A percentile compares a stretch with the other conserved stretches of the same genome.
Conservation (phyloP, 2,888 invertebrate species). For the Tineola bisselliella region DNA sequence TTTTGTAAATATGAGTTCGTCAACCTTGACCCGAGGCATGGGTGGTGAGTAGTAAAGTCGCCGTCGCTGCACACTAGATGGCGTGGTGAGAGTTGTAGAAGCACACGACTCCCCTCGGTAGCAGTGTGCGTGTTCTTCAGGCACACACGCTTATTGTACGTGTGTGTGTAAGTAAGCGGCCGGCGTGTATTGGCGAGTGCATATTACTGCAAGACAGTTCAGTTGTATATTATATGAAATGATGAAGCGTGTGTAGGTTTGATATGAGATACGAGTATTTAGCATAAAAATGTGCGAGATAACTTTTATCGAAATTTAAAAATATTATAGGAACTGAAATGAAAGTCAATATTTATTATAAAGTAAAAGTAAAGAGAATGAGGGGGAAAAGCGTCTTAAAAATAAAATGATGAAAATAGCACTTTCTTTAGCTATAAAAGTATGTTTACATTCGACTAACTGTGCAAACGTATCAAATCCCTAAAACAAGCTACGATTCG, state of each 20-base stretch:
- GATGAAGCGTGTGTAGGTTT: no score
- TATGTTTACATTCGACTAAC: slow-evolving; percentile 5
- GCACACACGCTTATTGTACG: slow-evolving; percentile 28
- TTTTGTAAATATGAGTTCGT: slow-evolving; percentile 48
- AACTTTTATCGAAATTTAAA: no score
- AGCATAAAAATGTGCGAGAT: no score
- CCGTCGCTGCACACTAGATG: slow-evolving; percentile 45
- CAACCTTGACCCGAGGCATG: slow-evolving; percentile 43
- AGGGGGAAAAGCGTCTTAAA: not conserved
- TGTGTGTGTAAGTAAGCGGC: not conserved
- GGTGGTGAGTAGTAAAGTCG: not conserved
- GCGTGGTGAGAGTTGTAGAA: slow-evolving; percentile 28
- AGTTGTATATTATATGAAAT: not conserved
- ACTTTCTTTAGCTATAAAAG: slow-evolving; percentile 14
- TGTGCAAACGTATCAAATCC: slow-evolving; percentile 14
- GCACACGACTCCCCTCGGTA: slow-evolving; percentile 17
- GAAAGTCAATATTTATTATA: no score
- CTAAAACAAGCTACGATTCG: not conserved
- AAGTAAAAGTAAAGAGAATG: no score
- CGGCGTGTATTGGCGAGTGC: not conserved
- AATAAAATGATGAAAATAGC: not conserved
- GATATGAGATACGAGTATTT: no score
- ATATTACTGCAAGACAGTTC: not conserved
- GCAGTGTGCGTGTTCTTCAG: not conserved
- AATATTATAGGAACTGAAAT: no score